Conservation (phyloP, 2,113 vertebrate species). For the Meleagris gallopavo region DNA sequence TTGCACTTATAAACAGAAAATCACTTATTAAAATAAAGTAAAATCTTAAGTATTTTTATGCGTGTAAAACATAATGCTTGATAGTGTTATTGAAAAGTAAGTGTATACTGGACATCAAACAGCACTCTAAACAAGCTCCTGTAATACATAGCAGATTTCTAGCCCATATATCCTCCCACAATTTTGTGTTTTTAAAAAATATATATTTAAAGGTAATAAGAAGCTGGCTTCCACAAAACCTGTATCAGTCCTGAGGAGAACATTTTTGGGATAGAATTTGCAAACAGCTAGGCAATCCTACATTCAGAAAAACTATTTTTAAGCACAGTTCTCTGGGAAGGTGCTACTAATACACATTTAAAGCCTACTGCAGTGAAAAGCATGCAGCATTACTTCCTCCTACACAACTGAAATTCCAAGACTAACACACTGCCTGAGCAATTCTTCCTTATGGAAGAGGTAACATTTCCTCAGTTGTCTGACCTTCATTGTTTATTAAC, state of each 20-base stretch:
- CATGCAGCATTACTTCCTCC: neutral
- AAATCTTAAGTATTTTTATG: neutral
- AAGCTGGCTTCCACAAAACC: neutral
- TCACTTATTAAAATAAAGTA: neutral
- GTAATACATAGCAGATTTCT: neutral
- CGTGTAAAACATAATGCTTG: neutral
- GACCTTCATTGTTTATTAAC: neutral
- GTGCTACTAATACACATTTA: neutral
- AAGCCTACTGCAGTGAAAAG: constrained; percentile 12
- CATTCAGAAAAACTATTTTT: constrained; percentile 38
- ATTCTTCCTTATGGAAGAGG: neutral
- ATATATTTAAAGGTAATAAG: neutral
- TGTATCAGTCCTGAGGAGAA: neutral
- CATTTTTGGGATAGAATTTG: constrained; percentile 17
- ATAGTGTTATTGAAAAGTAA: neutral
- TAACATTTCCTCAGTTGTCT: neutral
- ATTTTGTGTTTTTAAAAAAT: neutral
- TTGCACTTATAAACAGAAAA: neutral
- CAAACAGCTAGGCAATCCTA: constrained; percentile 1
- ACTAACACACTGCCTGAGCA: neutral
- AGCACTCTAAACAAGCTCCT: neutral
- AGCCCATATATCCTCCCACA: neutral
- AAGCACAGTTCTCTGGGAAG: constrained; percentile 1
- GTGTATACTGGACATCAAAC: neutral
- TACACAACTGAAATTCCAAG: neutral